Percentiles rank a stretch among this genome's conserved stretches.
These are phyloP conservation scores for Enteromius treurensis DNA, from an alignment of 2,797 vertebrate species.

Conservation along the genomic window DNA sequence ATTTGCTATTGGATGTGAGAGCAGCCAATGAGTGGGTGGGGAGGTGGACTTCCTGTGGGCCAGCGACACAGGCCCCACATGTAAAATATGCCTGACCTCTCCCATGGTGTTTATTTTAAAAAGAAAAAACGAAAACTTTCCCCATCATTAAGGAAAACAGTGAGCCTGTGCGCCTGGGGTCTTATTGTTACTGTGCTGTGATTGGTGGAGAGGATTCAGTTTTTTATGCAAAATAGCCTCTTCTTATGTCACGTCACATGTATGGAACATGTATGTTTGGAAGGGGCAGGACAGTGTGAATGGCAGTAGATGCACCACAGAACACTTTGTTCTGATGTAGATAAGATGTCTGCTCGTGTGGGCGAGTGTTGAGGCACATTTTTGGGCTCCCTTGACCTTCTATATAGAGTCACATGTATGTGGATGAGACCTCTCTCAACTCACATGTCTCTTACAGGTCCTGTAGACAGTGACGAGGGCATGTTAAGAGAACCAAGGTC, in stretches of 20 bases:
- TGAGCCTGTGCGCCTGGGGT: slow-evolving; percentile 51
- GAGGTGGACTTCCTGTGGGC: slow-evolving; percentile 54
- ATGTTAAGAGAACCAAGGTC: not conserved
- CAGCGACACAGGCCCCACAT: slow-evolving; percentile 39
- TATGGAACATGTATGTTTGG: slow-evolving; percentile 25
- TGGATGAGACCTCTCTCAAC: not conserved
- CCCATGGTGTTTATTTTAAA: slow-evolving; percentile 65
- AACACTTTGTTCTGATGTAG: slow-evolving; percentile 19
- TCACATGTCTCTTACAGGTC: slow-evolving; percentile 7
- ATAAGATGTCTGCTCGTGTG: not conserved
- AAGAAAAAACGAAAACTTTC: slow-evolving; percentile 49
- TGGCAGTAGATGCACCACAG: not conserved
- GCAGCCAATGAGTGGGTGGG: slow-evolving; percentile 44
- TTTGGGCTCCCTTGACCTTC: not conserved
- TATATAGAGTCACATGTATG: not conserved
- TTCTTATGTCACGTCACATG: slow-evolving; percentile 28
- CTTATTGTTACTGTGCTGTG: slow-evolving; percentile 29
- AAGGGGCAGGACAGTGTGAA: slow-evolving; percentile 32
- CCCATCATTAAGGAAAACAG: slow-evolving; percentile 53
- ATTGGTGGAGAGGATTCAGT: slow-evolving; percentile 41
- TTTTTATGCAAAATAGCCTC: slow-evolving; percentile 22
- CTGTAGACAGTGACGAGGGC: not conserved
- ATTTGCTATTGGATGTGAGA: slow-evolving; percentile 45
- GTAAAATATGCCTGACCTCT: slow-evolving; percentile 57
- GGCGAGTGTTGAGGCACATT: not conserved